These are phyloP conservation scores for Bettongia penicillata DNA, from an alignment of 2,113 vertebrate genomes.

Conservation along the genomic window DNA sequence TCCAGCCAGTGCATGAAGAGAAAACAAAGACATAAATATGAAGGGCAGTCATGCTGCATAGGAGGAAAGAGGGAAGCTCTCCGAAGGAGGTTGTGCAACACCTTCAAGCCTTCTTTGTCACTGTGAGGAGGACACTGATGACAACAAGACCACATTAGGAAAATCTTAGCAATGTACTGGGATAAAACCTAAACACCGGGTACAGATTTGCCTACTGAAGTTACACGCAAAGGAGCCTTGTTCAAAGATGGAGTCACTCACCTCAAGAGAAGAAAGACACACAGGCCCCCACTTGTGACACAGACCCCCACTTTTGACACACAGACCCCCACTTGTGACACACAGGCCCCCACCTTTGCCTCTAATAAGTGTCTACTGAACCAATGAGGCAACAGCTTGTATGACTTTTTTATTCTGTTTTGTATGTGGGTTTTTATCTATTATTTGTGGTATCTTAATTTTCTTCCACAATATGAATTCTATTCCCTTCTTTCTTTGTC, in stretches of 20 bases:
- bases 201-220: neutral
- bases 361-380: neutral
- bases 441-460: neutral
- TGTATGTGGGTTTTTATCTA: neutral
- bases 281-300: too few species aligned
- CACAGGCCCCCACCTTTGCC: neutral
- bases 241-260: neutral
- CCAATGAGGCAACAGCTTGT: neutral
- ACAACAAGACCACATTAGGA: neutral
- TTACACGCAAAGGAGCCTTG: neutral
- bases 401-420: neutral
- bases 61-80: neutral
- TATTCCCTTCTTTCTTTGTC: neutral
- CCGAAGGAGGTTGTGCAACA: neutral
- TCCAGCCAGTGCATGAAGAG: neutral
- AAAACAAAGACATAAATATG: neutral
- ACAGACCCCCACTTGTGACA: too few species aligned
- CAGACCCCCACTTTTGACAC: too few species aligned
- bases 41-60: neutral
- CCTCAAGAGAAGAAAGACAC: neutral
- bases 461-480: neutral
- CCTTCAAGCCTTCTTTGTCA: neutral
- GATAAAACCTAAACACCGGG: neutral
- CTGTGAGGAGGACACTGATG: neutral
- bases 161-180: neutral